Conservation (phyloP, 2,113 vertebrate species). For the Nannobrachium achirus region DNA sequence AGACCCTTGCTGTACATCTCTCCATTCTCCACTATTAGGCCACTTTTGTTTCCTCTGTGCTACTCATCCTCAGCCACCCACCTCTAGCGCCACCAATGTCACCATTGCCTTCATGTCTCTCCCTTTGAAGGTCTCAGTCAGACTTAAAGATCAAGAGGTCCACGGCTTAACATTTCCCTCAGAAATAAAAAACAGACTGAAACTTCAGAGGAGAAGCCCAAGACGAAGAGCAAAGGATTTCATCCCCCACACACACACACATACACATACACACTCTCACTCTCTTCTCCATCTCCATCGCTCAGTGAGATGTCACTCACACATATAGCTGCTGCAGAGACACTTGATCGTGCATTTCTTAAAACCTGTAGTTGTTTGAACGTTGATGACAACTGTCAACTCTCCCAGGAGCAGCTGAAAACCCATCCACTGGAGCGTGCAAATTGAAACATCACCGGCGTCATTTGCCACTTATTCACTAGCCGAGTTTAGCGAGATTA, state of each 20-base stretch:
- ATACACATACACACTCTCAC: neutral
- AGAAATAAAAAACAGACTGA: conserved; percentile 17
- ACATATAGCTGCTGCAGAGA: conserved; percentile 11
- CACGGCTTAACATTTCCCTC: conserved; percentile 22
- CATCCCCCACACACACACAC: conserved; percentile 13
- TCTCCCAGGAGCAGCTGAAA: conserved; percentile 18
- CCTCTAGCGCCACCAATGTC: neutral
- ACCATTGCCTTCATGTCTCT: conserved; percentile 4
- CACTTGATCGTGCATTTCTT: neutral
- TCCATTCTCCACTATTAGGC: neutral
- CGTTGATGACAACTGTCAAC: neutral
- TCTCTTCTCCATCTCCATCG: neutral
- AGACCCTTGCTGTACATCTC: too few species aligned
- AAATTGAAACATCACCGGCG: conserved; percentile 31
- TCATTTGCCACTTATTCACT: conserved; percentile 32
- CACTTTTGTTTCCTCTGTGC: conserved; percentile 9
- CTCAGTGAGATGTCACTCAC: conserved; percentile 8
- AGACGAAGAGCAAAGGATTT: conserved; percentile 11
- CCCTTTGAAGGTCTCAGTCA: conserved; percentile 24
- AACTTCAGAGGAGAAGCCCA: conserved; percentile 28
- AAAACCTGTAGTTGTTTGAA: conserved; percentile 8
- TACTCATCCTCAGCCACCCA: neutral
- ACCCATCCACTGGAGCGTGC: neutral
- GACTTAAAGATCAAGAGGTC: conserved; percentile 22
- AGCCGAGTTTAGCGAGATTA: conserved; percentile 7